phyloP scores from a whole-genome alignment of 2,113 vertebrate genomes.

The Dromas ardeola region DNA sequence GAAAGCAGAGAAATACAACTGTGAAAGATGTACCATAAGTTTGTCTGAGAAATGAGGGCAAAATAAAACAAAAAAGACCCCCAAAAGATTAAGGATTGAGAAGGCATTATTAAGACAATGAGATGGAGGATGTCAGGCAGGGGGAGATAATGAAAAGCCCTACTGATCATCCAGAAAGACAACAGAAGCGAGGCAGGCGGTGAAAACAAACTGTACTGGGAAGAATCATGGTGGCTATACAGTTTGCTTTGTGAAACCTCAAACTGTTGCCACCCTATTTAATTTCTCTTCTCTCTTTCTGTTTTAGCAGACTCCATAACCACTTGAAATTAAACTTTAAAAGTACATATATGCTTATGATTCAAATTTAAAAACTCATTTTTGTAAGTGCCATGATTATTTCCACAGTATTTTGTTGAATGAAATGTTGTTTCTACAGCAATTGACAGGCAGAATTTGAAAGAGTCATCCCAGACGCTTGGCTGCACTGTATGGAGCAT shows the following conservation, averaged over 20 bases:
- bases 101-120: background rate
- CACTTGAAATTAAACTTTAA: background rate
- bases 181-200: background rate
- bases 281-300: background rate
- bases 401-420: background rate
- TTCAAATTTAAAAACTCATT: background rate
- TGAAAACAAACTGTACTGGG: background rate
- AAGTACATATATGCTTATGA: background rate
- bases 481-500: fast-evolving
- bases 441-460: background rate
- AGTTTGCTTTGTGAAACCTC: background rate
- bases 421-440: background rate
- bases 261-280: background rate
- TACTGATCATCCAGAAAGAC: background rate
- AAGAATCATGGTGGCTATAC: background rate
- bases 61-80: background rate
- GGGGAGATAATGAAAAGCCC: background rate
- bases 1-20: background rate
- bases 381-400: background rate
- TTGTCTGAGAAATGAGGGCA: background rate
- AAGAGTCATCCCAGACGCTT: background rate
- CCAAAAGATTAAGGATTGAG: background rate
- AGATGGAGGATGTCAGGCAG: background rate
- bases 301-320: background rate
- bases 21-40: background rate